Evolutionary conservation across 2,888 invertebrate species (phyloP).

Genomic region (Mythimna impura): DNA sequence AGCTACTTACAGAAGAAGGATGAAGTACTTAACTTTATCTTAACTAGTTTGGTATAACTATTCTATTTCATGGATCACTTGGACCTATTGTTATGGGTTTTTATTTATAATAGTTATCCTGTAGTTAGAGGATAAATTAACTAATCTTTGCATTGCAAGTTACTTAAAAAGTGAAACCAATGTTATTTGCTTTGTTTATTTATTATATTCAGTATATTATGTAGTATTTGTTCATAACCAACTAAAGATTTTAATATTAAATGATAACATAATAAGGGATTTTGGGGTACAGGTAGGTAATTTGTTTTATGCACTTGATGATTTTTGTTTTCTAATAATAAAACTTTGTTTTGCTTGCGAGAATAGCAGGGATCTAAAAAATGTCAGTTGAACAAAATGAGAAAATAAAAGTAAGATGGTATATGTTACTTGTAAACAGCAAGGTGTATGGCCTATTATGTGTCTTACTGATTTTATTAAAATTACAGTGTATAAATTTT

Average conservation of each 20-base stretch:
- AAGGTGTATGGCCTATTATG: no score
- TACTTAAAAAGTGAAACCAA: neutral
- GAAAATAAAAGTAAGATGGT: neutral
- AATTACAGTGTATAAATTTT: neutral
- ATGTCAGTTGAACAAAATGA: neutral
- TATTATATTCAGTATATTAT: neutral
- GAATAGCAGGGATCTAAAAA: neutral
- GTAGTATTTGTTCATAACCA: neutral
- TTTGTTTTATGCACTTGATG: neutral
- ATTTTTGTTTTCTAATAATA: neutral
- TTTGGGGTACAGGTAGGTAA: neutral
- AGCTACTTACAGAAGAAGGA: no score
- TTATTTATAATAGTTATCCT: neutral
- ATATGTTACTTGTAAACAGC: neutral
- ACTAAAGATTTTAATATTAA: neutral
- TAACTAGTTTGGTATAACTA: constrained; percentile 5
- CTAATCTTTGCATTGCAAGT: neutral
- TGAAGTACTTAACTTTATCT: no score
- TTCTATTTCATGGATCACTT: constrained; percentile 15
- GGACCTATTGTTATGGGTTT: constrained; percentile 1
- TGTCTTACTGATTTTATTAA: neutral
- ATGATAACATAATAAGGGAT: neutral
- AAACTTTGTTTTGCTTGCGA: constrained; percentile 1
- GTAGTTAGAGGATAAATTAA: neutral
- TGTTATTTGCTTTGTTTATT: neutral